phyloP scores from a whole-genome alignment of 2,113 vertebrate species.

The Narcine bancroftii region DNA sequence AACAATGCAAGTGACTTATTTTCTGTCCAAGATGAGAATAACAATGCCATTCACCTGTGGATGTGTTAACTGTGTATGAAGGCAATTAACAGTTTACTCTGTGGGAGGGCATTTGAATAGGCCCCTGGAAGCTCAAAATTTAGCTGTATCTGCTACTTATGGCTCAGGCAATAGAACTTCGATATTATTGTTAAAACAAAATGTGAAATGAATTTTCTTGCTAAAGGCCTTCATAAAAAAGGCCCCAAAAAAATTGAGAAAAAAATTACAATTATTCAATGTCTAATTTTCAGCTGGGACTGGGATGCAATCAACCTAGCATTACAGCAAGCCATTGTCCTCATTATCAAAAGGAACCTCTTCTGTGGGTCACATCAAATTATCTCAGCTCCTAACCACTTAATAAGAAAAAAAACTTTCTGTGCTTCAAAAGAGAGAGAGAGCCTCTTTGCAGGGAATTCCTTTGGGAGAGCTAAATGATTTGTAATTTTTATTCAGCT shows the following conservation, averaged over 20 bases:
- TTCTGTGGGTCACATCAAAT: not conserved
- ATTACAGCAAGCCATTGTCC: slow-evolving; percentile 3
- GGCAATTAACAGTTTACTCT: slow-evolving; percentile 35
- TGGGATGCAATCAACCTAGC: not conserved
- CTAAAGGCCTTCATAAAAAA: not conserved
- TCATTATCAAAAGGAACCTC: not conserved
- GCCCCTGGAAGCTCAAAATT: slow-evolving; percentile 1
- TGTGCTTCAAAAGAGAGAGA: not conserved
- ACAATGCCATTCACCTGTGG: not conserved
- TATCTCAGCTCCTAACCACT: slow-evolving; percentile 1
- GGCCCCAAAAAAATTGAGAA: not conserved
- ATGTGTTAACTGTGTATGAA: slow-evolving; percentile 25
- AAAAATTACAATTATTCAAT: not conserved
- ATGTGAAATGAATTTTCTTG: not conserved
- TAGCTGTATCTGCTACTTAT: not conserved
- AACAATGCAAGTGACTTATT: not conserved
- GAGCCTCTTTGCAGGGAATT: not conserved
- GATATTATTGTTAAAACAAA: not conserved
- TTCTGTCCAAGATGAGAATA: not conserved
- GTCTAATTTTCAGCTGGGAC: not conserved
- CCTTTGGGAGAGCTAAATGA: not conserved
- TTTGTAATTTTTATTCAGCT: not conserved
- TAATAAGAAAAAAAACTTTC: slow-evolving; percentile 4
- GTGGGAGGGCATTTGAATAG: slow-evolving; percentile 15
- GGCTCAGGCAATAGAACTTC: not conserved